Evolutionary conservation across 2,797 vertebrate species (phyloP), one percentile per base, ranked within the genome.

Genomic region (Hemitrygon akajei): DNA sequence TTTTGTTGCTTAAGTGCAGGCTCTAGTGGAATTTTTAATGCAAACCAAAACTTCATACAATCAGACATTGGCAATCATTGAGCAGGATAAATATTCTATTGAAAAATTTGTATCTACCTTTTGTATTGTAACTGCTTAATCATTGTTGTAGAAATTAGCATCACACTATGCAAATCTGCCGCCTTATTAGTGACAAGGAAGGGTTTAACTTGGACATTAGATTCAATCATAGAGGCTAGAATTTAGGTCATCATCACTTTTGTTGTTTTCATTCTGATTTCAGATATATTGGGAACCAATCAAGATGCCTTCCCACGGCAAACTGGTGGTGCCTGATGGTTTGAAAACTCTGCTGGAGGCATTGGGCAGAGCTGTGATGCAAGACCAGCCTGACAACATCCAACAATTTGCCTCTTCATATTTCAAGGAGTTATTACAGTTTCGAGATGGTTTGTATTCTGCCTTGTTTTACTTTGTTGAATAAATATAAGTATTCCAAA

Each of bases 301-400:
- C 91, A 80, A 93, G 96, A 94, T 95, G 94, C 94, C 95, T 93
- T 95, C 95, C 69, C 95, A 95, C 92, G 63, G 94, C 75, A 95
- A 95, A 94, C 94, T 96, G 94, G 66, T 95, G 6, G 30, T 96
- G 93, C 96, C 96, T 10, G 94, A 93, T 1, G 96, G 96, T 94
- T 95, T 97, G 89, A 95, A 95, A 94, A 95, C 94, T 93, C 94
- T 97, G 81, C 96, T 97, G 0, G 96, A 96, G 93, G 96, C 96
- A 76, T 94, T 96, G 18, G 96, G 95, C 94, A 95, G 94, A 94
- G 96, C 96, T 12, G 94, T 95, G 92, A 37, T 96, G 7, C 95
- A 95, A 94, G 94, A 94, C 69, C 95, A 94, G 0, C 96, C 96
- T 0, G 37, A 94, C 0, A 95, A 96, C 91, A 94, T 96, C 92